A percentile compares a stretch with the other conserved stretches of the same genome.
phyloP scores from a whole-genome alignment of 2,113 vertebrate genomes.

The Orientallactaga bullata region DNA sequence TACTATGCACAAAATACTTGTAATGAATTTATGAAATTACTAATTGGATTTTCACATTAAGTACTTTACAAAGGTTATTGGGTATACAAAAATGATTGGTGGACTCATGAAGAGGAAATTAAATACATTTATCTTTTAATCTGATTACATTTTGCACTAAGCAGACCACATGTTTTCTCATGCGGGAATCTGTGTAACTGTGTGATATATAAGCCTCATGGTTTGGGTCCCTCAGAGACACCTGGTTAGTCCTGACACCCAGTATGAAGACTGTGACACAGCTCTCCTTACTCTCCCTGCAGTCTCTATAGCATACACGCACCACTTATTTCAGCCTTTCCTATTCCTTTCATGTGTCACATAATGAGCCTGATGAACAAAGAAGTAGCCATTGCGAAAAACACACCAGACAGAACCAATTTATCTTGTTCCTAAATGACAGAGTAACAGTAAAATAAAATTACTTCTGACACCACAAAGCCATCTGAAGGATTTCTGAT shows the following conservation, averaged over 20 bases:
- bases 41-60: slow-evolving; percentile 28
- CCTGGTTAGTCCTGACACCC: slow-evolving; percentile 45
- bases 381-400: slow-evolving; percentile 78
- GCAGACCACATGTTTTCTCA: slow-evolving; percentile 19
- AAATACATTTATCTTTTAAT: slow-evolving; percentile 31
- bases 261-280: slow-evolving; percentile 38
- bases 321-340: slow-evolving; percentile 75
- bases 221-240: slow-evolving; percentile 46
- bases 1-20: neutral
- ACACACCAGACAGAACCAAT: slow-evolving; percentile 82
- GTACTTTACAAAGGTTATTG: neutral
- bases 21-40: slow-evolving; percentile 36
- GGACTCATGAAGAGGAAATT: neutral
- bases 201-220: neutral
- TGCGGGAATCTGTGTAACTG: slow-evolving; percentile 15
- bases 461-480: slow-evolving; percentile 65
- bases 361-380: slow-evolving; percentile 83
- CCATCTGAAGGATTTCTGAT: slow-evolving; percentile 73
- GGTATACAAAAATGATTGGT: neutral
- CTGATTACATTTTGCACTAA: slow-evolving; percentile 44
- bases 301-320: slow-evolving; percentile 51
- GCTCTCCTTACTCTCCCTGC: slow-evolving; percentile 57
- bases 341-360: slow-evolving; percentile 79
- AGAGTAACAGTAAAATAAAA: slow-evolving; percentile 83
- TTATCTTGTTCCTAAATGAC: slow-evolving; percentile 84